Evolutionary conservation across 2,113 vertebrate genomes (phyloP), one percentile per base, ranked within the genome.

Genomic region (Carassius carassius): DNA sequence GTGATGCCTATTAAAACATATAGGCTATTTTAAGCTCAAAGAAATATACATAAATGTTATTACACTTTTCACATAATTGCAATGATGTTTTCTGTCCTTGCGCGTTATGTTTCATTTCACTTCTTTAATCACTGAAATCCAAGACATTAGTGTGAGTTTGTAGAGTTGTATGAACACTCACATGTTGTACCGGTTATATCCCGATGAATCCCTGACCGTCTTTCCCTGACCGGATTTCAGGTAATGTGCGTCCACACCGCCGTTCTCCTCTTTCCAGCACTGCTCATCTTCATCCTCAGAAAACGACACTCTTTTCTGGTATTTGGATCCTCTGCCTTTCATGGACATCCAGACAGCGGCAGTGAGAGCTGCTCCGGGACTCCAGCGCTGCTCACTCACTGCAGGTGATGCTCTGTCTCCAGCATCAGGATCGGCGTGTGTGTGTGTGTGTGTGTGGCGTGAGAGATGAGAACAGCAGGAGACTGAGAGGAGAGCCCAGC

Each of bases 211-310:
- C 63, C 76, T 21, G 37, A 72, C 41, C 1, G 81, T 88, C 41
- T 77, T 41, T 37, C 35, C 35, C 35, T 83, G 49, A 77, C 84
- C 84, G 16, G 88, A 74, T 44, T 83, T 90, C 78, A 88, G n/a
- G 88, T 89, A 35, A 85, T 85, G 88, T 86, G 87, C 87, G 76
- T 88, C 88, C 89, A 90, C 77, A 62, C 86, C 84, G 70, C 90
- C 88, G 88, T 91, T 92, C 80, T 92, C 90, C 82, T 91, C 88
- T 84, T 90, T 91, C 84, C 89, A 88, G 74, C 86, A 63, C 78
- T 85, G 87, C 63, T 89, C 88, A 76, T 87, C 88, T 56, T 91
- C 90, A 19, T 90, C 87, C 82, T 85, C 90, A 32, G 86, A 87
- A 32, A 90, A 88, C 10, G 90, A 92, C 14, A 85, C 84, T 74